These are phyloP conservation scores for Loxodonta africana DNA, from an alignment of 2,113 vertebrate species.

Conservation along the genomic window DNA sequence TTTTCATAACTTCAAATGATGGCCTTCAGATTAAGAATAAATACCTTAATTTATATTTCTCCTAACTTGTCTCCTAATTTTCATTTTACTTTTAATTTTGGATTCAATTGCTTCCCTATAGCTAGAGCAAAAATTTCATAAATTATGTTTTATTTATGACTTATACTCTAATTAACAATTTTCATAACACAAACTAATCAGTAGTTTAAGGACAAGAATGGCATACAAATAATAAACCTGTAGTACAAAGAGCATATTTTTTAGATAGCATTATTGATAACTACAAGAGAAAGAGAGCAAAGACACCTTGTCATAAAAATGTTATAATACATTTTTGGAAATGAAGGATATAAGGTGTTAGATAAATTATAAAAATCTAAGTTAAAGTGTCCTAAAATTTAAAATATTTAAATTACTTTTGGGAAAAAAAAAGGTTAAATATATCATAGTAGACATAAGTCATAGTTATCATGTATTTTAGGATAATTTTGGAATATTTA, in stretches of 20 bases:
- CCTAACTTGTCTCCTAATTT: background rate
- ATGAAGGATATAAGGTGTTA: slow-evolving; percentile 10
- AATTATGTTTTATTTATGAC: slow-evolving; percentile 56
- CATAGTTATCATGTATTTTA: slow-evolving; percentile 58
- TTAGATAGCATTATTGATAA: slow-evolving; percentile 18
- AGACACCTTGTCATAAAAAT: background rate
- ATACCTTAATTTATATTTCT: background rate
- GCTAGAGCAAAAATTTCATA: background rate
- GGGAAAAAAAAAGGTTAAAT: slow-evolving; percentile 59
- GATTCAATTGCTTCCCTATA: background rate
- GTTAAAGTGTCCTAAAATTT: slow-evolving; percentile 72
- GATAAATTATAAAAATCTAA: slow-evolving; percentile 70
- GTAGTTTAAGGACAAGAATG: background rate
- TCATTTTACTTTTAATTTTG: background rate
- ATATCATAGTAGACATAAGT: slow-evolving; percentile 48
- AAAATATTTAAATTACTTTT: slow-evolving; percentile 78
- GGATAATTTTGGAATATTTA: background rate
- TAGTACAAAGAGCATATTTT: background rate
- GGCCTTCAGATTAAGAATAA: background rate
- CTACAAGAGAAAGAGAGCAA: background rate
- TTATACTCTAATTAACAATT: slow-evolving; percentile 51
- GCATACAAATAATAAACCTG: background rate
- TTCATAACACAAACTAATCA: slow-evolving; percentile 66
- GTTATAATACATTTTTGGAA: background rate
- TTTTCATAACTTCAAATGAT: background rate